Evolutionary conservation across 2,888 invertebrate species (phyloP), one percentile per base, ranked within the genome.

Genomic region (Nemotelus nigrinus): DNA sequence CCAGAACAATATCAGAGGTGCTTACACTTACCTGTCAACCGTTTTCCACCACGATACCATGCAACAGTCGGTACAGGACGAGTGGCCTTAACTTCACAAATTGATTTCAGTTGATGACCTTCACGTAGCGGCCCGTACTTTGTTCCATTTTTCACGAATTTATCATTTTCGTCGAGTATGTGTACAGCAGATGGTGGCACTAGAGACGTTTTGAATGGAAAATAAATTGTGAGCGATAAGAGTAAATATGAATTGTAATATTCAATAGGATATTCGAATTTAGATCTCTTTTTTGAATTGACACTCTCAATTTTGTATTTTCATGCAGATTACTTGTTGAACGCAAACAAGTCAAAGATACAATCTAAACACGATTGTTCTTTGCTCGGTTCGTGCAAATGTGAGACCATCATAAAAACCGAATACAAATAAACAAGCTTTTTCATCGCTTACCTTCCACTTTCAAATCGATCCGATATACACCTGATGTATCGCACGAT

Each of bases 1-100:
- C 0, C 25, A 25, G 0, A 25, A 25, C 25, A 25, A 25, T 1
- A 25, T 25, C 0, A 25, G 1, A 25, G 1, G 25, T 25, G 25
- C 25, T 25, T 25, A 58, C 8, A 83, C 85, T 86, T 89, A 87
- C 92, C 92, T 80, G 90, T 87, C 77, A 93, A 88, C 82, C 91
- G 89, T 71, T 90, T 89, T 60, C 90, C 91, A 82, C 93, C 93
- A 85, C 95, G 94, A 89, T 91, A 95, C 96, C 96, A 97, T 80
- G 91, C 91, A 78, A 97, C 92, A 81, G 90, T 90, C 2, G 97
- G 96, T 80, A 93, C 92, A 0, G 97, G 97, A 82, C 95, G 94
- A 65, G 96, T 96, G 70, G 93, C 93, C 63, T 90, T 90, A 74
- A 95, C 94, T 64, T 85, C 83, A 80, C 87, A 87, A 53, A 84